Base-by-base conservation (phyloP, 2,797 vertebrate genomes). In the Poecilia picta region DNA sequence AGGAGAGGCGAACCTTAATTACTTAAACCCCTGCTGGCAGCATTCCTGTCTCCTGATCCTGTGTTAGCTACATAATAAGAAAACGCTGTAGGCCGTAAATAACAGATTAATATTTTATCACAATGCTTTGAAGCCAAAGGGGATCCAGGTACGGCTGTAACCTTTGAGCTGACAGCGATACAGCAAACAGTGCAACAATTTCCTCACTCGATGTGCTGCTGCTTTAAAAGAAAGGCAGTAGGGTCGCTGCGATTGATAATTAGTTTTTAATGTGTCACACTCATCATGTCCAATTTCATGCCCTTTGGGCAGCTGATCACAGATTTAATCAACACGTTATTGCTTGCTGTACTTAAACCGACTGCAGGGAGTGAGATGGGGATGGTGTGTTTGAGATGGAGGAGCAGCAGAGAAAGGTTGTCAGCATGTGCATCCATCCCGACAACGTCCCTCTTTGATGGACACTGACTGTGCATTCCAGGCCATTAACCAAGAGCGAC, bases 201-300 rank as follows among this genome's bases (percentile, higher is more conserved):
- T 91, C 88, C 90, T 92, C 92, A 87, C 92, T 90, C 93, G 90
- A 94, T 92, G 92, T 89, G 90, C 73, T 72, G 86, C 90, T 85
- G 81, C 45, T 92, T 89, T 88, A 89, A 91, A 89, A 89, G 89
- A 91, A 91, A 94, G 91, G 93, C 93, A 93, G 93, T 92, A 89
- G 91, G 86, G 92, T 90, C 76, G 83, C 88, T 91, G 90, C 88
- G 92, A 94, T 93, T 94, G 94, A 93, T 94, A 93, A 95, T 95
- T 94, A 92, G 90, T 92, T 94, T 95, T 95, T 96, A 95, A 96
- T 95, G 94, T 92, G 89, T 93, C 93, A 90, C 92, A 95, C 92
- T 94, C 93, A 95, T 96, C 93, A 93, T 95, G 93, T 95, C 93
- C 94, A 94, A 95, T 96, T 95, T 94, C 93, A 95, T 94, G 94